Evolutionary conservation across 2,113 vertebrate species (phyloP), one percentile per base, ranked within the genome.

Genomic region (Nyctereutes procyonoides): DNA sequence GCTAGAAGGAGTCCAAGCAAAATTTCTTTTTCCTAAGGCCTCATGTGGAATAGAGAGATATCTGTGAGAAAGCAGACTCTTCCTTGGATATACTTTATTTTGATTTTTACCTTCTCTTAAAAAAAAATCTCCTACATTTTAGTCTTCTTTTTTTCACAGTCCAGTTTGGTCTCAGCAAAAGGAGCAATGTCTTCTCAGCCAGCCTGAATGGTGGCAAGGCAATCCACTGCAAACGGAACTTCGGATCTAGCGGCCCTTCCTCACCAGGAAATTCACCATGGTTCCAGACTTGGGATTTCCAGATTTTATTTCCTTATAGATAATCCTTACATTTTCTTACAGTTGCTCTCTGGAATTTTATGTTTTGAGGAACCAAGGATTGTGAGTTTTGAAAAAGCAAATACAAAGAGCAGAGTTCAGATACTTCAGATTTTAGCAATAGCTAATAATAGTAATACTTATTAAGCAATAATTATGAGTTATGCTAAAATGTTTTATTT

Each of bases 341-440:
- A 80, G 22, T 48, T 80, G 76, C 38, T 82, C 38, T 24, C 32
- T 62, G 38, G 76, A 81, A 87, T 86, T 90, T 63, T 87, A 13
- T 30, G 24, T 82, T 82, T 16, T 13, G 8, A 82, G 38, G 55
- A 73, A 73, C 24, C 24, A 73, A 63, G 43, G 55, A 86, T 81
- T 63, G 22, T 77, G 60, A 80, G 56, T 86, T 90, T 90, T 86
- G 56, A 90, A 94, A 86, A 82, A 60, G 51, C 35, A 82, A 76
- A 71, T 62, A 35, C 14, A 56, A 17, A 17, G 3, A 7, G 8
- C 9, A 94, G 56, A 56, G 22, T 81, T 86, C 81, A 90, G 51
- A 58, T 11, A 60, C 60, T 69, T 85, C 58, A 65, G 28, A 81
- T 65, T 90, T 90, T 86, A 73, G 62, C 65, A 58, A 62, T 26